Base-by-base conservation (phyloP, 2,113 vertebrate genomes). In the Chaetura pelagica region DNA sequence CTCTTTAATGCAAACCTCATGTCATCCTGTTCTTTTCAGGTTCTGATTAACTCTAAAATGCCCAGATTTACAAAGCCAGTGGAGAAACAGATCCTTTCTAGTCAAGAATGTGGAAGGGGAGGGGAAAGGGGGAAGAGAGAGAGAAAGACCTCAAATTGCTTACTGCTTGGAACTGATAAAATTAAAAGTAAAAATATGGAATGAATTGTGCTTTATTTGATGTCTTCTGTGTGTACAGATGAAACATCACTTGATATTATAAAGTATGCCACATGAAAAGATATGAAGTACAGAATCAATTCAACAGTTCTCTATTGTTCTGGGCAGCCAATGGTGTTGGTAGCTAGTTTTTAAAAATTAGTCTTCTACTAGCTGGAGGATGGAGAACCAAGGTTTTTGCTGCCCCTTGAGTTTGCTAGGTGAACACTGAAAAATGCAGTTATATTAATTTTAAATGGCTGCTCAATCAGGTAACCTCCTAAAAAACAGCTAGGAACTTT, bases 1-100 rank as follows among this genome's bases (percentile, higher is more conserved):
- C 88, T 89, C 78, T 94, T 92, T 98, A 98, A 98, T 98, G 97
- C 95, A 98, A 98, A 98, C 98, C 98, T 97, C 96, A 98, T 98
- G 98, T 98, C 96, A 96, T 96, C 74, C 96, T 94, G 93, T 72
- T 96, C 94, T 84, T 97, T 95, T 90, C 94, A 80, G 94, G 95
- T 91, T 78, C 66, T 82, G 93, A 93, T 98, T 98, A 98, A 98
- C 97, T 96, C 97, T 97, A 97, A 92, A 97, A 90, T 93, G 88
- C 49, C 96, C 96, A 97, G 95, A 89, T 87, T 89, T 96, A 76
- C 48, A 92, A 86, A 87, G 75, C 35, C 48, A 72, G 55, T 80
- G 32, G 75, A 91, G 95, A 96, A 96, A 75, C 58, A 97, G 96
- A 97, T 95, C 79, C 64, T 86, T 97, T 96, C 87, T 73, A 96